Evolutionary conservation across 2,888 invertebrate species (phyloP).

Genomic region (Galerucella nymphaeae): DNA sequence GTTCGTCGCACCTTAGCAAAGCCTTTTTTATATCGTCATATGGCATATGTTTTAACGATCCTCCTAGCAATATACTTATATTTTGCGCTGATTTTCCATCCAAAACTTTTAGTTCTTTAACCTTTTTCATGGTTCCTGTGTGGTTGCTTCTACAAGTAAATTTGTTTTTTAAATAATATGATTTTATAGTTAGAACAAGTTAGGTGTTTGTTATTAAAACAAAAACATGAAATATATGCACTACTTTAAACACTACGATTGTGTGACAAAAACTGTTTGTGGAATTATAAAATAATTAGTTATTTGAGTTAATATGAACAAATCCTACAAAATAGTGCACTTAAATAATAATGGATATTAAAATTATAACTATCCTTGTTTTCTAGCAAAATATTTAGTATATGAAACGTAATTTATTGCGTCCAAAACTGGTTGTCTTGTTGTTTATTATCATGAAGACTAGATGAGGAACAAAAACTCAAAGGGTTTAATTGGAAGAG

Average conservation of each 20-base stretch:
- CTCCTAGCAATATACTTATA: constrained; percentile 85
- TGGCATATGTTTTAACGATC: constrained; percentile 85
- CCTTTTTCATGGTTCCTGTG: constrained; percentile 81
- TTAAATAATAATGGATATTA: neutral
- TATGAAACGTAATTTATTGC: neutral
- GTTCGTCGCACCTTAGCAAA: constrained; percentile 87
- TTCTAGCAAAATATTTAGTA: no score
- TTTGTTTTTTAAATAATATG: neutral
- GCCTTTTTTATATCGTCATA: constrained; percentile 85
- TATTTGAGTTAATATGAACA: neutral
- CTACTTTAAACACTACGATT: neutral
- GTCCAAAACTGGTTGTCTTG: neutral
- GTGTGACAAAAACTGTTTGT: neutral
- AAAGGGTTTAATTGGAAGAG: no score
- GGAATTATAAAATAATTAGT: neutral
- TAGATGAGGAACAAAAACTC: no score
- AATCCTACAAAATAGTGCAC: neutral
- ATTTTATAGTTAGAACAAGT: neutral
- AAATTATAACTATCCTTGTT: neutral
- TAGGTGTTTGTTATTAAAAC: neutral
- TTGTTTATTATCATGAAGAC: no score
- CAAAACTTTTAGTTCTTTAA: constrained; percentile 90
- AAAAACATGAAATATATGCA: neutral
- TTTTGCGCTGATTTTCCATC: constrained; percentile 96
- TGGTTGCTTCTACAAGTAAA: constrained; percentile 59